phyloP scores from a whole-genome alignment of 2,888 invertebrate species.

The Drosophila borborema region DNA sequence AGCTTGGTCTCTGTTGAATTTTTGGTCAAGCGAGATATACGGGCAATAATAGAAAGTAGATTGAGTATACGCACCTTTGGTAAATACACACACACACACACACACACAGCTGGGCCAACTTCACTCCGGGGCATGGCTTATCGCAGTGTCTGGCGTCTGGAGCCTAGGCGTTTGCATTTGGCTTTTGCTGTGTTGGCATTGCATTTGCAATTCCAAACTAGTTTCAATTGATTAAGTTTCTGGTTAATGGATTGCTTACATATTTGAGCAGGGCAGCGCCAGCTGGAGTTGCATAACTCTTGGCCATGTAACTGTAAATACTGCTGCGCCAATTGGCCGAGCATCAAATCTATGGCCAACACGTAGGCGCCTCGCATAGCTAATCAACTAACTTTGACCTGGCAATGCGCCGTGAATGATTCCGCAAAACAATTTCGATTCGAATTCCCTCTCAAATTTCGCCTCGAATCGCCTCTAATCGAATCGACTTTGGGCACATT shows the following conservation, averaged over 20 bases:
- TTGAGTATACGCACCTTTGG: slow-evolving; percentile 53
- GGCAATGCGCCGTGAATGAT: not conserved
- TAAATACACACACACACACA: slow-evolving; percentile 56
- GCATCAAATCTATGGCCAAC: slow-evolving; percentile 29
- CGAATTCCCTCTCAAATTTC: too few species aligned
- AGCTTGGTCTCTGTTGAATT: slow-evolving; percentile 52
- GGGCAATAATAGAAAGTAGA: slow-evolving; percentile 36
- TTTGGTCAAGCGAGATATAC: slow-evolving; percentile 56
- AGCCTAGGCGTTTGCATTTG: slow-evolving; percentile 46
- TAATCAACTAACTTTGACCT: slow-evolving; percentile 30
- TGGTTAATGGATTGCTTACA: slow-evolving; percentile 79
- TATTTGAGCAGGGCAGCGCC: slow-evolving; percentile 56
- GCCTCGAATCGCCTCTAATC: too few species aligned
- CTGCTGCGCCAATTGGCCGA: slow-evolving; percentile 21
- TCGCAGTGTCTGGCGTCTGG: slow-evolving; percentile 31
- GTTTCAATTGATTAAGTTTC: slow-evolving; percentile 79
- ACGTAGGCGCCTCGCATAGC: slow-evolving; percentile 18
- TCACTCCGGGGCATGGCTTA: slow-evolving; percentile 43
- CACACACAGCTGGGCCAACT: slow-evolving; percentile 32
- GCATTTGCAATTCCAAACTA: slow-evolving; percentile 73
- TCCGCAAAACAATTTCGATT: slow-evolving; percentile 9
- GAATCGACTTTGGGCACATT: not conserved
- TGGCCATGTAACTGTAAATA: slow-evolving; percentile 31
- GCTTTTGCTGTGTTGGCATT: slow-evolving; percentile 62
- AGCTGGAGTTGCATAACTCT: slow-evolving; percentile 37